Percentiles rank a stretch among this genome's conserved stretches.
phyloP scores from a whole-genome alignment of 2,888 invertebrate species.

The Tuberolachnus salignus region DNA sequence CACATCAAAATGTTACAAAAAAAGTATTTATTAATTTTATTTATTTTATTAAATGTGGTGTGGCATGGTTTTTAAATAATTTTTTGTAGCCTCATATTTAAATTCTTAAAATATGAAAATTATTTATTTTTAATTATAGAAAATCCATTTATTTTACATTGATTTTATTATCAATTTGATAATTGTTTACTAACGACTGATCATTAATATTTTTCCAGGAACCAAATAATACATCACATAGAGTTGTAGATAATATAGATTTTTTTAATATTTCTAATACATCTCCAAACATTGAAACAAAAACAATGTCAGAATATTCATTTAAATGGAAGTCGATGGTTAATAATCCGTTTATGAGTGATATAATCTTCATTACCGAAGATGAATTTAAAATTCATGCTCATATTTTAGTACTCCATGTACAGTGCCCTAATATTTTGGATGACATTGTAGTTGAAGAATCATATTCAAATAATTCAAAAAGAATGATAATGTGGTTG shows the following conservation, averaged over 20 bases:
- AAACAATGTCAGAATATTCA: constrained; percentile 57
- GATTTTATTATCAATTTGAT: neutral
- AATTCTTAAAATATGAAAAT: no score
- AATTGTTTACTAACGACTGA: neutral
- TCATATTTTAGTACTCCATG: constrained; percentile 64
- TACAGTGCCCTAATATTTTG: constrained; percentile 63
- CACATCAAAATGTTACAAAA: constrained; percentile 57
- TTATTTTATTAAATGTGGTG: neutral
- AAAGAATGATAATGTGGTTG: constrained; percentile 58
- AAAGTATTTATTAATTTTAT: constrained; percentile 27
- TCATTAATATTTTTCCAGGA: constrained; percentile 26
- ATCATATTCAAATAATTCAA: constrained; percentile 42
- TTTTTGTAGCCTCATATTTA: no score
- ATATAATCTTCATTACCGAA: constrained; percentile 63
- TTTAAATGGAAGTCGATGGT: constrained; percentile 62
- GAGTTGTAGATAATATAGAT: constrained; percentile 8
- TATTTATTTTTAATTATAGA: no score
- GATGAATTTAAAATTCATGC: constrained; percentile 62
- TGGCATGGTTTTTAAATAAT: no score
- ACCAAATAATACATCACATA: constrained; percentile 19
- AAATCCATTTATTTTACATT: neutral
- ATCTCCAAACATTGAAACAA: neutral
- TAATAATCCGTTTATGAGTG: constrained; percentile 63
- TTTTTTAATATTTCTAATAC: no score
- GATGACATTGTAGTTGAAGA: constrained; percentile 60